phyloP scores from a whole-genome alignment of 1,140 invertebrate species.

The Paracyclopina nana region DNA sequence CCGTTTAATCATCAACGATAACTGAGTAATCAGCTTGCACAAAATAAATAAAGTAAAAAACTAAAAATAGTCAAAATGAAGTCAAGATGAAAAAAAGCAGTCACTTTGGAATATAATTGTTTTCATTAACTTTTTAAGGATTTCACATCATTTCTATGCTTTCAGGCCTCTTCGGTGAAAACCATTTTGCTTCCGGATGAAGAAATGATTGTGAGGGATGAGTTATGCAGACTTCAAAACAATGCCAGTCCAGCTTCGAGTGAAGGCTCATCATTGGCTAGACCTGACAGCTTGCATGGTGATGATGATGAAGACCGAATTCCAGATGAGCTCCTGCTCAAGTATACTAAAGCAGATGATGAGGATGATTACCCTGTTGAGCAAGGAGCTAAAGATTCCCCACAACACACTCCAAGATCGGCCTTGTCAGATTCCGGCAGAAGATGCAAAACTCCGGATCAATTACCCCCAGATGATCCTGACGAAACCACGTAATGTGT shows the following conservation, averaged over 20 bases:
- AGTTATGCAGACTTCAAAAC: background rate
- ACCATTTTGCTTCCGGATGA: background rate
- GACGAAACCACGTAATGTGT: too few species aligned
- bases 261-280: background rate
- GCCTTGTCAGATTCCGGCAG: too few species aligned
- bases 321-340: background rate
- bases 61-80: too few species aligned
- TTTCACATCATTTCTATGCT: background rate
- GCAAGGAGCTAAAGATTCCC: too few species aligned
- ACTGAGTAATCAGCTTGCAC: background rate
- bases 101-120: too few species aligned
- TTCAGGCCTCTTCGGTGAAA: background rate
- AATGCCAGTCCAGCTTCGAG: background rate
- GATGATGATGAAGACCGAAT: background rate
- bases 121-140: background rate
- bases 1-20: background rate
- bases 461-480: too few species aligned
- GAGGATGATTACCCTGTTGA: background rate
- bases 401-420: too few species aligned
- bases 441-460: too few species aligned
- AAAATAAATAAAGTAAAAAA: background rate
- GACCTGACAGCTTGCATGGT: background rate
- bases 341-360: background rate
- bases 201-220: background rate
- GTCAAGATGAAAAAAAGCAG: too few species aligned